Conservation (phyloP, 2,113 vertebrate genomes). For the Sylvicapra grimmia region DNA sequence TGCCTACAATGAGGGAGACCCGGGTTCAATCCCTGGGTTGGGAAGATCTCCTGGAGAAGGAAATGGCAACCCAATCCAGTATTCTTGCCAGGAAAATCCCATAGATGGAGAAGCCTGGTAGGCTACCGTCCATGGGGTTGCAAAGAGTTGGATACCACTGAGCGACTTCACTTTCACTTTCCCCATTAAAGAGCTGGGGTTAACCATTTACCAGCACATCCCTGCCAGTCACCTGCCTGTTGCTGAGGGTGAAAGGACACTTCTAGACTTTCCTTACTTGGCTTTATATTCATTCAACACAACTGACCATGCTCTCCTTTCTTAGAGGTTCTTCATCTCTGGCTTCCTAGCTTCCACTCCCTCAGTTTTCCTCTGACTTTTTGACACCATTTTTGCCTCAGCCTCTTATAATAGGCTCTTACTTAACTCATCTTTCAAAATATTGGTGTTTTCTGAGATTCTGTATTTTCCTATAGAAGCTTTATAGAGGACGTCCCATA, state of each 20-base stretch:
- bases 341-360: background rate
- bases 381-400: background rate
- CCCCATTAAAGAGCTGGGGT: background rate
- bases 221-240: background rate
- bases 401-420: background rate
- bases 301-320: background rate
- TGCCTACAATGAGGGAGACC: too few relatives aligned
- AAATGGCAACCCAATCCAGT: too few relatives aligned
- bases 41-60: too few relatives aligned
- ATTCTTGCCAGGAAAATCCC: too few relatives aligned
- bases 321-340: background rate
- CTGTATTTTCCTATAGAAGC: background rate
- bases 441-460: background rate
- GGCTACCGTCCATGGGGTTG: too few relatives aligned
- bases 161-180: background rate
- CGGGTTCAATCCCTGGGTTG: too few relatives aligned
- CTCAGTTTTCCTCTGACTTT: background rate
- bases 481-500: background rate
- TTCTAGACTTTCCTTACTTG: background rate
- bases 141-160: too few relatives aligned
- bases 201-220: background rate
- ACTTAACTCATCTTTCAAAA: slow-evolving; percentile 7
- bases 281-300: background rate
- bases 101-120: too few relatives aligned
- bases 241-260: background rate